Percentiles rank a stretch among this genome's conserved stretches.
phyloP scores from a whole-genome alignment of 2,797 vertebrate species.

The Melanotaenia trifasciata region DNA sequence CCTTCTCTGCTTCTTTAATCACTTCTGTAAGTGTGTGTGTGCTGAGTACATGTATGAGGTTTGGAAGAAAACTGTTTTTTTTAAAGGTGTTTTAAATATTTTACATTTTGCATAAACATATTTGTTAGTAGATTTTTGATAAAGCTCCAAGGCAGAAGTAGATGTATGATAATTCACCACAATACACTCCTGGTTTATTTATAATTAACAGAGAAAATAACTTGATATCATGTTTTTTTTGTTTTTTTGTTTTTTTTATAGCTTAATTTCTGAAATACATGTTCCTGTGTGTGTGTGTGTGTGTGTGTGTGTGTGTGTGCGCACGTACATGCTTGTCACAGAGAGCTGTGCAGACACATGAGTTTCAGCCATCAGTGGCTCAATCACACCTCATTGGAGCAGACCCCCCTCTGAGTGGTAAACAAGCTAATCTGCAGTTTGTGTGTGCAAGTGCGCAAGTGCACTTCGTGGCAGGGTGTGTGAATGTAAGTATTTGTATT shows the following conservation, averaged over 20 bases:
- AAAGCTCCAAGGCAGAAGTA: background rate
- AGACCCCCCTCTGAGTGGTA: slow-evolving; percentile 75
- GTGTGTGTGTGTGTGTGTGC: slow-evolving; percentile 21
- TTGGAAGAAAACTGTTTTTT: background rate
- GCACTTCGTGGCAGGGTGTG: slow-evolving; percentile 37
- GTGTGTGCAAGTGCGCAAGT: slow-evolving; percentile 36
- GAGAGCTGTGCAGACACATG: slow-evolving; percentile 77
- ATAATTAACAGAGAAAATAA: slow-evolving; percentile 8
- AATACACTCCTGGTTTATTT: background rate
- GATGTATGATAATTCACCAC: background rate
- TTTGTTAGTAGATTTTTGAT: background rate
- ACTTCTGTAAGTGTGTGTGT: background rate
- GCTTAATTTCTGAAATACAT: slow-evolving; percentile 37
- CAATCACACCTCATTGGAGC: slow-evolving; percentile 70
- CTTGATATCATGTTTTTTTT: background rate
- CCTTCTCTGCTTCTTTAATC: background rate
- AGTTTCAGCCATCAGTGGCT: slow-evolving; percentile 74
- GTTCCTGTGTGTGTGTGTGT: slow-evolving; percentile 30
- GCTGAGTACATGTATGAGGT: background rate
- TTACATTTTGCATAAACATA: background rate
- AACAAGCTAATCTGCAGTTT: slow-evolving; percentile 76
- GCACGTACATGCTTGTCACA: slow-evolving; percentile 25
- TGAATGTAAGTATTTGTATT: slow-evolving; percentile 53
- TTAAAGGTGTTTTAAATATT: background rate
- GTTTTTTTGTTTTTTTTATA: background rate